phyloP scores from a whole-genome alignment of 2,888 invertebrate species.

The Melangyna quadrimaculata region DNA sequence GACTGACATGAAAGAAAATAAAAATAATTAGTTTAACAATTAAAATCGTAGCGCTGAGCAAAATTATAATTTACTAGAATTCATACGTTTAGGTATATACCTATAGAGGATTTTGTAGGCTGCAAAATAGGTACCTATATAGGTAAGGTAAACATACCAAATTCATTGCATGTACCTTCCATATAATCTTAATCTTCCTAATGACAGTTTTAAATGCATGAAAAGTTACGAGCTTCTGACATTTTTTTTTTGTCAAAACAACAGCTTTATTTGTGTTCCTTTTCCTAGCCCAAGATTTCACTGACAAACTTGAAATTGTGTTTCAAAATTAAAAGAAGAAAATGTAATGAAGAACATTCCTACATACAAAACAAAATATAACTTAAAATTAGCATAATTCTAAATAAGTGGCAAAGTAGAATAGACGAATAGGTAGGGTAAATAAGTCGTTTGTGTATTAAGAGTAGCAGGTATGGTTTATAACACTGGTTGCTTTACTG shows the following conservation, averaged over 20 bases:
- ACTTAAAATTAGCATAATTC: slow-evolving; percentile 60
- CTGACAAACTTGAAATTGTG: not conserved
- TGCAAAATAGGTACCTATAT: too few relatives aligned
- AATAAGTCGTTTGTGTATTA: not conserved
- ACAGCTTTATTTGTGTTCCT: not conserved
- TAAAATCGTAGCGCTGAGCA: not conserved
- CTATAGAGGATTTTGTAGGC: too few relatives aligned
- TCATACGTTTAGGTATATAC: too few relatives aligned
- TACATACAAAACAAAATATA: too few relatives aligned
- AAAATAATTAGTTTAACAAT: not conserved
- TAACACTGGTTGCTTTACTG: not conserved
- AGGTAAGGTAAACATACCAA: not conserved
- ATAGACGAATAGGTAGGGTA: not conserved
- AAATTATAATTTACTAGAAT: not conserved
- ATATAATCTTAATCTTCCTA: too few relatives aligned
- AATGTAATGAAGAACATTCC: not conserved
- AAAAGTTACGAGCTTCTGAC: not conserved
- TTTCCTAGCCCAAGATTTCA: not conserved
- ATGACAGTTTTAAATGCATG: too few relatives aligned
- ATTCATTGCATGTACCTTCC: too few relatives aligned
- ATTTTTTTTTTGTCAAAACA: not conserved
- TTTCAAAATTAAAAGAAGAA: not conserved
- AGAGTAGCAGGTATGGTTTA: not conserved
- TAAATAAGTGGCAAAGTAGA: slow-evolving; percentile 32
- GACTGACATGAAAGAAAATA: not conserved